Percentiles rank a stretch among this genome's conserved stretches.
These are phyloP conservation scores for Tympanuchus pallidicinctus DNA, from an alignment of 2,113 vertebrate species.

Conservation along the genomic window DNA sequence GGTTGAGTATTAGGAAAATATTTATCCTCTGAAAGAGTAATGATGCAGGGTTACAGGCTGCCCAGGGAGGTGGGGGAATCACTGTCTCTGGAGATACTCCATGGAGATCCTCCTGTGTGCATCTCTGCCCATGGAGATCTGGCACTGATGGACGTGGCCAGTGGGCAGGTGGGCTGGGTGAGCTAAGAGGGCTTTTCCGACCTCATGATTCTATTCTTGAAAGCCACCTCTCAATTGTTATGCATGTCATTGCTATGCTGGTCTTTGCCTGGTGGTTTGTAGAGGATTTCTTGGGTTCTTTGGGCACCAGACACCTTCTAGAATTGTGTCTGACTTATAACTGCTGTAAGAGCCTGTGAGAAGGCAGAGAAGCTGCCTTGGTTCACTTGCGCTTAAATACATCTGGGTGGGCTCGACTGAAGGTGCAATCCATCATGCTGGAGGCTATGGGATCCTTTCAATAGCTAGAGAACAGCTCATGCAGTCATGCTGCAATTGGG, in stretches of 20 bases:
- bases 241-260: neutral
- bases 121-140: too few species aligned
- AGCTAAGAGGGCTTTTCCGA: too few species aligned
- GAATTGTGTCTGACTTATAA: fast-evolving
- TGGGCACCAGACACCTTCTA: neutral
- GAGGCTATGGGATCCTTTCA: neutral
- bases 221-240: fast-evolving
- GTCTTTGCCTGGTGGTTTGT: neutral
- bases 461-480: neutral
- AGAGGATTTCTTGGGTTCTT: neutral
- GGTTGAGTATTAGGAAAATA: too few species aligned
- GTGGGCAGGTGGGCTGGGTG: too few species aligned
- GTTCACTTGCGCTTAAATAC: neutral
- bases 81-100: too few species aligned
- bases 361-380: neutral
- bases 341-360: neutral
- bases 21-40: too few species aligned
- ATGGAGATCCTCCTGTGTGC: too few species aligned
- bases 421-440: neutral
- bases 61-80: too few species aligned
- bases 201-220: neutral
- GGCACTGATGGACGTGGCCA: too few species aligned
- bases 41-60: too few species aligned
- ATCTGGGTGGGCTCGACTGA: neutral
- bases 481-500: fast-evolving